phyloP scores from a whole-genome alignment of 2,113 vertebrate species.

The Ageneiosus marmoratus region DNA sequence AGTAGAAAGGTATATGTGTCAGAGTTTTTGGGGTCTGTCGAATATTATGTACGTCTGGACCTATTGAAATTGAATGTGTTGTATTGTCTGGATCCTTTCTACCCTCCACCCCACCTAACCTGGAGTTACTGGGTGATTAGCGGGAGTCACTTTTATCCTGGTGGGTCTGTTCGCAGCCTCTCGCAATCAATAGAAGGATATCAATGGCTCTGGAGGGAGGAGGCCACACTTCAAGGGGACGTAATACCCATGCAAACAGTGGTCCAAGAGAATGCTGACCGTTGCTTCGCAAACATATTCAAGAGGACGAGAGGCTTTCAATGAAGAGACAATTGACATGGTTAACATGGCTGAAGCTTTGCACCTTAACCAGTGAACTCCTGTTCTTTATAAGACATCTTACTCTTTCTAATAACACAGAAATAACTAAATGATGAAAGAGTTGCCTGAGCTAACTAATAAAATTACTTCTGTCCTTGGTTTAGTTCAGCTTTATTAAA shows the following conservation, averaged over 20 bases:
- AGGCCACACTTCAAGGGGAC: constrained; percentile 53
- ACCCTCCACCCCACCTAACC: constrained; percentile 1
- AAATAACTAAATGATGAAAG: background rate
- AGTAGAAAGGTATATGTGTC: constrained; percentile 29
- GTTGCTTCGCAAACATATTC: constrained; percentile 47
- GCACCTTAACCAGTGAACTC: constrained; percentile 32
- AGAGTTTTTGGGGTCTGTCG: constrained; percentile 6
- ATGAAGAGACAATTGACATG: constrained; percentile 53
- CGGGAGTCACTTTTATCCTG: constrained; percentile 52
- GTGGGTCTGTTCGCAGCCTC: constrained; percentile 46
- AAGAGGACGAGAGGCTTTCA: constrained; percentile 51
- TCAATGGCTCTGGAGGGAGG: constrained; percentile 52
- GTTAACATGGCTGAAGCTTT: constrained; percentile 41
- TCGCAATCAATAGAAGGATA: constrained; percentile 49
- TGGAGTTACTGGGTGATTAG: constrained; percentile 44
- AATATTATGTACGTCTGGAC: constrained; percentile 17
- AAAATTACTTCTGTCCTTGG: background rate
- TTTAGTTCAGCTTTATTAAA: background rate
- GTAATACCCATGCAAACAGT: constrained; percentile 54
- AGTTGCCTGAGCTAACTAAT: constrained; percentile 1
- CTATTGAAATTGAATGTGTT: constrained; percentile 35
- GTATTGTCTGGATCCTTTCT: constrained; percentile 46
- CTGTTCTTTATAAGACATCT: constrained; percentile 3
- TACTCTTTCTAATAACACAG: background rate
- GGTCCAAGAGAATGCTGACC: constrained; percentile 38